Conservation (phyloP, 2,797 vertebrate genomes). For the Nasua narica region DNA sequence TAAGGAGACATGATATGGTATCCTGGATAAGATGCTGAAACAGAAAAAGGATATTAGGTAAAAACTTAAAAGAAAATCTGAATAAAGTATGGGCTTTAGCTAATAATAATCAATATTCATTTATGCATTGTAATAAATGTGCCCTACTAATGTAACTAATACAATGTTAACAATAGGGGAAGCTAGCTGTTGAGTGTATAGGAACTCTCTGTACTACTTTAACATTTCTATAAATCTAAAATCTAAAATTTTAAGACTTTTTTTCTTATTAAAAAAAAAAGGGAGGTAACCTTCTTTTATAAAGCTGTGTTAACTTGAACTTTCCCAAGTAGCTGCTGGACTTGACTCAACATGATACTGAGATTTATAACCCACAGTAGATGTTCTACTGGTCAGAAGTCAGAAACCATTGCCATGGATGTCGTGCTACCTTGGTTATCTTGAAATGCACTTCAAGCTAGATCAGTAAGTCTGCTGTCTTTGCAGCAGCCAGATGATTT, state of each 20-base stretch:
- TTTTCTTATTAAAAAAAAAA: background rate
- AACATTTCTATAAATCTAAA: background rate
- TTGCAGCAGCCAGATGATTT: background rate
- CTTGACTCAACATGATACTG: background rate
- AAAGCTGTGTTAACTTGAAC: background rate
- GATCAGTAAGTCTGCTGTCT: background rate
- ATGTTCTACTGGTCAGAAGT: background rate
- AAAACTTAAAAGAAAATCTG: background rate
- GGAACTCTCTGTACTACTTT: background rate
- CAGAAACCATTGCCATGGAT: background rate
- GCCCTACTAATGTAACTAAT: background rate
- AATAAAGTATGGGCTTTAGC: background rate
- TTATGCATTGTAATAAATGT: background rate
- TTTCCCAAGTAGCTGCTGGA: background rate
- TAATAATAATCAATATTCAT: background rate
- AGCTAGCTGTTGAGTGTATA: background rate
- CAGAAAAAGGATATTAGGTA: background rate
- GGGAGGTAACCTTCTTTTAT: background rate
- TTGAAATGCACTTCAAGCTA: background rate
- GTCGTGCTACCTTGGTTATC: rapidly evolving
- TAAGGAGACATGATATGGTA: background rate
- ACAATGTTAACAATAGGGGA: background rate
- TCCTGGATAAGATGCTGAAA: background rate
- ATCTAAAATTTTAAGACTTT: background rate
- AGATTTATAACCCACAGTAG: background rate